Conservation (phyloP, 2,113 vertebrate species). For the Mastomys natalensis region DNA sequence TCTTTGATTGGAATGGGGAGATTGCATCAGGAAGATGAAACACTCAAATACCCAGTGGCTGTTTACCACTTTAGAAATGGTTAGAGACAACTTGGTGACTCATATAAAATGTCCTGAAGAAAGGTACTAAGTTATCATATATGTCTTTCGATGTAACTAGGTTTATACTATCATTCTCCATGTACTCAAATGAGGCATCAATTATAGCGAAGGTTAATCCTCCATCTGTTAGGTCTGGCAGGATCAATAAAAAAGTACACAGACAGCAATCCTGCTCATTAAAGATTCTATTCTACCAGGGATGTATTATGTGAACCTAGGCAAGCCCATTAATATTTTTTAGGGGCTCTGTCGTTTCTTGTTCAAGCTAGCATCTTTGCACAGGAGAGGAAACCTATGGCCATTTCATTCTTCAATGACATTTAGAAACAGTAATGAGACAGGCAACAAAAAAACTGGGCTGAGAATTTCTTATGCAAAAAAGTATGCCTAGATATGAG, state of each 20-base stretch:
- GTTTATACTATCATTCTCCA: not conserved
- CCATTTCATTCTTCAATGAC: slow-evolving; percentile 31
- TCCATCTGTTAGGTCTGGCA: not conserved
- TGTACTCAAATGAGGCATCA: slow-evolving; percentile 2
- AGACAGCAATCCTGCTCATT: not conserved
- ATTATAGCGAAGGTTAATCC: not conserved
- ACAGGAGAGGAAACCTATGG: not conserved
- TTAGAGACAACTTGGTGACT: slow-evolving; percentile 12
- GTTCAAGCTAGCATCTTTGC: not conserved
- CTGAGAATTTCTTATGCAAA: not conserved
- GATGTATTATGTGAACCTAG: not conserved
- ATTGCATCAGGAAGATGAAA: not conserved
- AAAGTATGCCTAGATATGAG: not conserved
- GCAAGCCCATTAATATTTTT: not conserved
- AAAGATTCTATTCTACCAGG: not conserved
- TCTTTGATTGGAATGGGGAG: not conserved
- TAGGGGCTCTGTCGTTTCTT: not conserved
- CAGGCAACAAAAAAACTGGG: not conserved
- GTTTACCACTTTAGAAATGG: slow-evolving; percentile 44
- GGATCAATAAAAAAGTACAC: not conserved
- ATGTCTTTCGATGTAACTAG: not conserved
- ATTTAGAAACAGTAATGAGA: slow-evolving; percentile 51
- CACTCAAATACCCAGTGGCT: not conserved
- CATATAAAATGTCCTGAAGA: not conserved
- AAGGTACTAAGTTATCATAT: not conserved